Conservation (phyloP, 2,113 vertebrate species). For the Pristiophorus japonicus region DNA sequence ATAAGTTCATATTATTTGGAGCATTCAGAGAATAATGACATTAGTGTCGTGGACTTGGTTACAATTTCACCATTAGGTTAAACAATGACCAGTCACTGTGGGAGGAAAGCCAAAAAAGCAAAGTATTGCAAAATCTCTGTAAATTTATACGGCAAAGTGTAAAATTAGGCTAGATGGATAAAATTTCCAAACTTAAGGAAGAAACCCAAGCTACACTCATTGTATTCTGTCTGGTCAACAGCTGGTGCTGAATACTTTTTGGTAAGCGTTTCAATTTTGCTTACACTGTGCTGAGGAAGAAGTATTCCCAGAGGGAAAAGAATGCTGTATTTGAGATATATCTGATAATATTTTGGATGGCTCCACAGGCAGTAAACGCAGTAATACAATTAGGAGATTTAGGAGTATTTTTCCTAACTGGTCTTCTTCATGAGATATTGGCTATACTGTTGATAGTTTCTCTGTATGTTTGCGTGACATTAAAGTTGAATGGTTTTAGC, state of each 20-base stretch:
- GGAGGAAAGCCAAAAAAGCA: neutral
- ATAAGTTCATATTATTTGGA: neutral
- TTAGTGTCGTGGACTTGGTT: neutral
- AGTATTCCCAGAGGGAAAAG: neutral
- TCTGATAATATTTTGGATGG: neutral
- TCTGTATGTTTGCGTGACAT: neutral
- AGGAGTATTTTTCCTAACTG: neutral
- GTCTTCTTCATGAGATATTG: neutral
- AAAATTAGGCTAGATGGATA: constrained; percentile 29
- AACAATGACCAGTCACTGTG: neutral
- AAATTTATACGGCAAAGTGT: constrained; percentile 11
- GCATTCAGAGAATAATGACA: neutral
- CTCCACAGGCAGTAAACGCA: neutral
- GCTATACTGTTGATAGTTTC: neutral
- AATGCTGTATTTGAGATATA: constrained; percentile 17
- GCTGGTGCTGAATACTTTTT: constrained; percentile 1
- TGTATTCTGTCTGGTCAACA: constrained; percentile 28
- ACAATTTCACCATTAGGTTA: neutral
- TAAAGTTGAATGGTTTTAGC: neutral
- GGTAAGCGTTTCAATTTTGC: constrained; percentile 30
- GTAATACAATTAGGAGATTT: neutral
- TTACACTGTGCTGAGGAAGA: neutral
- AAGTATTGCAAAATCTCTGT: constrained; percentile 8
- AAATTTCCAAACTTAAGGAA: constrained; percentile 18
- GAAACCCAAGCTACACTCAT: constrained; percentile 5